Evolutionary conservation across 2,113 vertebrate genomes (phyloP).

Genomic region (Xenopus borealis): DNA sequence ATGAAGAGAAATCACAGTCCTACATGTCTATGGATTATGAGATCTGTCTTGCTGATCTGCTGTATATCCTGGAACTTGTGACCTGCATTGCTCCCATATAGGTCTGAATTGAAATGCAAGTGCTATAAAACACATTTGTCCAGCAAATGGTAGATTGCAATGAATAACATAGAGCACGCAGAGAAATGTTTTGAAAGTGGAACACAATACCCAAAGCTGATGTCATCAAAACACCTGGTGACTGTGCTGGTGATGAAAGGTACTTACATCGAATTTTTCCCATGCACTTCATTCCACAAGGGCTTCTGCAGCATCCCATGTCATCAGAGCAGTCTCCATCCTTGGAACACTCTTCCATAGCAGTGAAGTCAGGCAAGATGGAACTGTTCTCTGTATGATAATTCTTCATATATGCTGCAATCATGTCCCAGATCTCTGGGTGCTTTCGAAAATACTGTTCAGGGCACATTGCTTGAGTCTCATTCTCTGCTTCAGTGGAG

Average conservation of each 20-base stretch:
- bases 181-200: not conserved
- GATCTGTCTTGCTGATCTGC: too few species aligned
- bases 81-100: too few species aligned
- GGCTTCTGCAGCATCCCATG: constrained; percentile 15
- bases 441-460: not conserved
- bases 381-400: not conserved
- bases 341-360: not conserved
- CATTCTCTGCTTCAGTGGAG: too few species aligned
- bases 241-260: not conserved
- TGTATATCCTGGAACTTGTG: too few species aligned
- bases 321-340: constrained; percentile 13
- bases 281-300: constrained; percentile 29
- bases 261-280: constrained; percentile 30
- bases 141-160: not conserved
- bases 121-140: not conserved
- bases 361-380: not conserved
- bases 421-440: constrained; percentile 6
- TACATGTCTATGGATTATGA: too few species aligned
- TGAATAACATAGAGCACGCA: not conserved
- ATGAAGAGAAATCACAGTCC: too few species aligned
- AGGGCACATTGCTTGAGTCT: constrained; percentile 15
- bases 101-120: too few species aligned
- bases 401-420: not conserved
- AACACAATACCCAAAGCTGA: not conserved
- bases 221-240: not conserved